Evolutionary conservation across 2,888 invertebrate genomes (phyloP), one percentile per base, ranked within the genome.

Genomic region (Eucera pruinosa): DNA sequence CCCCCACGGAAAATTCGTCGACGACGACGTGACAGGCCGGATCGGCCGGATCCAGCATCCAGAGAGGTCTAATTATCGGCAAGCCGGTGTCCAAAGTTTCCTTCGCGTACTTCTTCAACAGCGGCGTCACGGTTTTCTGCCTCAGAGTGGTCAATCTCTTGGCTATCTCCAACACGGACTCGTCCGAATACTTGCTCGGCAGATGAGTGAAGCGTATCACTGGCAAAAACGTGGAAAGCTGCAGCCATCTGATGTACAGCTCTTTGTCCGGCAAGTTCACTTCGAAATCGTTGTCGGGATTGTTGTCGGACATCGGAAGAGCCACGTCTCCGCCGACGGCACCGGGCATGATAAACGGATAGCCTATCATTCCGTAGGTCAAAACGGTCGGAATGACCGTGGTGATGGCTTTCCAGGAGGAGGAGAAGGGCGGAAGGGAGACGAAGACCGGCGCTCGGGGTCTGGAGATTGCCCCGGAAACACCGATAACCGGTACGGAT

Each of bases 261-360:
- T 98, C 98, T 80, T 95, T 95, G 82, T 97, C 96, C 0, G 97
- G 97, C 45, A 96, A 90, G 65, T 88, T 90, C 78, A 97, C 85
- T 86, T 97, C 98, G 72, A 97, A 93, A 88, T 98, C 97, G 76
- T 95, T 95, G 82, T 96, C 96, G 0, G 97, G 96, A 70, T 96
- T 93, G 88, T 93, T 65, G 93, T 94, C 86, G 93, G 79, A 65
- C 94, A 93, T 72, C 92, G 95, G 94, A 78, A 95, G 93, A 58
- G 95, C 94, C 48, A 96, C 96, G 86, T 98, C 97, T 0, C 98
- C 99, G 0, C 99, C 99, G 0, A 99, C 97, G 4, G 98, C 96
- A 0, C 98, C 98, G 0, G 98, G 97, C 93, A 98, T 95, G 50
- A 98, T 94, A 87, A 98, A 98, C 0, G 98, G 98, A 92, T 97